These are phyloP conservation scores for Callyntrura sp. DNA, from an alignment of 2,888 invertebrate genomes.

Conservation along the genomic window DNA sequence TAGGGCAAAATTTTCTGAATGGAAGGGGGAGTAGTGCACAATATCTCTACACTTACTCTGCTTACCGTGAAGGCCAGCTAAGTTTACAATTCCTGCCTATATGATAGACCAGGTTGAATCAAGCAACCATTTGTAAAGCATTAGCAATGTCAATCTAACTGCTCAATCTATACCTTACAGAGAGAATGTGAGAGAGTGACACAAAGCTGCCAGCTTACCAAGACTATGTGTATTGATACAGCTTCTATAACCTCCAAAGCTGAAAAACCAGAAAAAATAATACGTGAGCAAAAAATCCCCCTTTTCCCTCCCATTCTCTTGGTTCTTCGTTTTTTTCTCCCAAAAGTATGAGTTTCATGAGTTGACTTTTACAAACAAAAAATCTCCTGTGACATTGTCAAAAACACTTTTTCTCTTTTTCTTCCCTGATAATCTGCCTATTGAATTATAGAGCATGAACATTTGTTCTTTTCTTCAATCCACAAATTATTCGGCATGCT, in stretches of 20 bases:
- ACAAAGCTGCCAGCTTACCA: conserved; percentile 19
- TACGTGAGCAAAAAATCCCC: conserved; percentile 52
- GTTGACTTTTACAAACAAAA: conserved; percentile 69
- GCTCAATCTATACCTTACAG: conserved; percentile 64
- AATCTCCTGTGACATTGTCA: conserved; percentile 73
- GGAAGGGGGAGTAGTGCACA: background rate
- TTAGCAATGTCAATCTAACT: conserved; percentile 74
- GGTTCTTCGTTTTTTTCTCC: conserved; percentile 19
- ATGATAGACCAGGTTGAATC: conserved; percentile 57
- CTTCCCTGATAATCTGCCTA: conserved; percentile 62
- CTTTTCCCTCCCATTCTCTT: conserved; percentile 28
- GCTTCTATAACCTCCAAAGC: conserved; percentile 18
- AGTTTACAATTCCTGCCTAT: background rate
- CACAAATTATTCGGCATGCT: too few species aligned
- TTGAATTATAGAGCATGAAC: conserved; percentile 70
- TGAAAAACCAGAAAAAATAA: conserved; percentile 25
- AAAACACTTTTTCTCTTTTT: conserved; percentile 69
- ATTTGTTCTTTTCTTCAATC: background rate
- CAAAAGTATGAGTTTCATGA: conserved; percentile 55
- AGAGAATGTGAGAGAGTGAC: conserved; percentile 34
- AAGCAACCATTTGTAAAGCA: conserved; percentile 69
- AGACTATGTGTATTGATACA: background rate
- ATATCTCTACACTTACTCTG: background rate
- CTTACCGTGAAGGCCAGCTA: background rate
- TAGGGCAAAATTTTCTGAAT: background rate